Evolutionary conservation across 2,888 invertebrate genomes (phyloP), one percentile per base, ranked within the genome.

Genomic region (Chymomyza amoena): DNA sequence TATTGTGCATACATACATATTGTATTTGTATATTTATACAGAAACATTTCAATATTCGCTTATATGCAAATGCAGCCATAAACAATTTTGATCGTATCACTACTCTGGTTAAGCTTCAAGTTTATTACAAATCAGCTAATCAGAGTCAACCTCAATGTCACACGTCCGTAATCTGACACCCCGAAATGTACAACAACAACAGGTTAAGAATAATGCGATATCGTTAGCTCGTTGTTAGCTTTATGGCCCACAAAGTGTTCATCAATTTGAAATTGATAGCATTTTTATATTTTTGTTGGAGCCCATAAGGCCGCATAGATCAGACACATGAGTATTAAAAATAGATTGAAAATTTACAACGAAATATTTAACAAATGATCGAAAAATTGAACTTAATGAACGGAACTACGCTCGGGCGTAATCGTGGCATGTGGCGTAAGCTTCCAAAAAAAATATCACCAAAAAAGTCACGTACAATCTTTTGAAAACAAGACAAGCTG

Each of bases 261-360:
- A 79, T 73, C 73, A 73, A 70, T 62, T 39, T 64, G 83, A 77
- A 81, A 81, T 79, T 77, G 82, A 83, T 84, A 83, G 81, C 66
- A 64, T 72, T 72, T 25, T 25, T 25, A 18, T 32, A 4, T 32
- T 32, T 32, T 32, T 32, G 4, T 45, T 54, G 54, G 54, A 18
- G 9, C 52, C 7, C 52, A 52, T 61, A 59, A 66, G 72, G 54
- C 65, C 65, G 72, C 66, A 51, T n/a, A 61, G 45, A 72, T 65
- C 67, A 28, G 45, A 60, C 70, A 73, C 75, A 13, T 54, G 54
- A 78, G 79, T 78, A 69, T 76, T 75, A 71, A 66, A 71, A 62
- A 62, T 67, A 66, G 69, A 76, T 75, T 69, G 65, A 73, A 69
- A 69, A 70, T 78, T 56, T 54, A 66, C 61, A 66, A 68, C 62